Evolutionary conservation across 2,888 invertebrate genomes (phyloP).

Genomic region (Ecdyonurus torrentis): DNA sequence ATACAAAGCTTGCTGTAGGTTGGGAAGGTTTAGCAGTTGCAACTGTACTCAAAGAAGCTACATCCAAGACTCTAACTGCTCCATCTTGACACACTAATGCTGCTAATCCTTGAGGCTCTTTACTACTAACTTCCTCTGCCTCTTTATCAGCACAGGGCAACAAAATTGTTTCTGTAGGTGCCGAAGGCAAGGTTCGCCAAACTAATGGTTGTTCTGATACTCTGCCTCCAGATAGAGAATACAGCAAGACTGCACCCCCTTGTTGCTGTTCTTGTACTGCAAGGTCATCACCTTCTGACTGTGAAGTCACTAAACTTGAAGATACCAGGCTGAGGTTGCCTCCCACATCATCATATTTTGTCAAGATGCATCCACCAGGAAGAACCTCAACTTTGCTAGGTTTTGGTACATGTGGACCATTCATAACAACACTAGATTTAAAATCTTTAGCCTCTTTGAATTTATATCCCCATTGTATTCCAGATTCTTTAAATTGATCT

Average conservation of each 20-base stretch:
- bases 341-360: neutral
- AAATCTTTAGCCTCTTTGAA: neutral
- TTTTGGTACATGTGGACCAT: neutral
- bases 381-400: neutral
- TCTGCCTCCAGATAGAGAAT: conserved; percentile 32
- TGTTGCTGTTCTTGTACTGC: neutral
- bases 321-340: neutral
- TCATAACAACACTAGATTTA: neutral
- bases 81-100: conserved; percentile 62
- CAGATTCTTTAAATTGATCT: neutral
- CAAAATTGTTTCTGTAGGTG: conserved; percentile 49
- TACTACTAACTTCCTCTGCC: conserved; percentile 18
- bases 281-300: neutral
- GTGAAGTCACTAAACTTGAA: too few species aligned
- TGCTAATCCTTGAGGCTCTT: conserved; percentile 33
- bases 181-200: conserved; percentile 37
- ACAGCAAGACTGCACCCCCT: conserved; percentile 28
- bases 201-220: conserved; percentile 41
- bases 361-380: neutral
- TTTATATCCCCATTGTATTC: neutral
- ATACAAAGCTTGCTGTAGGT: conserved; percentile 49
- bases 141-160: conserved; percentile 37
- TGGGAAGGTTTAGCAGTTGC: conserved; percentile 46
- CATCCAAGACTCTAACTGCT: conserved; percentile 48
- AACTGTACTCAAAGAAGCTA: conserved; percentile 49